Percentiles rank a stretch among this genome's conserved stretches.
These are phyloP conservation scores for Arrhopalites spinosus DNA, from an alignment of 2,888 invertebrate species.

Conservation along the genomic window DNA sequence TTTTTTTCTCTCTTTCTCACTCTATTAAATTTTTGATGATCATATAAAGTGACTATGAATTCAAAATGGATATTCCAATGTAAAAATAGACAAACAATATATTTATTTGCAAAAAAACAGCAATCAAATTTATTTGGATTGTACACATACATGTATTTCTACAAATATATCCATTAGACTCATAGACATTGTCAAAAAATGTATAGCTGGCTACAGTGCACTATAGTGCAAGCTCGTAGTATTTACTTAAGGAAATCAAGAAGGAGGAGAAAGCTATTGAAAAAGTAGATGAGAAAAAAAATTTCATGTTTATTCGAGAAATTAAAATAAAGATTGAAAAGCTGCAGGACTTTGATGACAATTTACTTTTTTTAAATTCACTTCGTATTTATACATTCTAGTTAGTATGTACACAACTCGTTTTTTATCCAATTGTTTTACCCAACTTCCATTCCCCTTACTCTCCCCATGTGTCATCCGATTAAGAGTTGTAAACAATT, in stretches of 20 bases:
- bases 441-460: constrained; percentile 14
- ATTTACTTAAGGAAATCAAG: not conserved
- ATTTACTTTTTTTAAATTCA: constrained; percentile 35
- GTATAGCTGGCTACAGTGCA: too few relatives aligned
- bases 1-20: not conserved
- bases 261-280: not conserved
- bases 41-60: not conserved
- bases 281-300: constrained; percentile 12
- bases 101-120: too few relatives aligned
- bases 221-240: not conserved
- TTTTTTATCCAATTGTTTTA: constrained; percentile 8
- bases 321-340: constrained; percentile 21
- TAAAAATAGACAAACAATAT: not conserved
- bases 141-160: too few relatives aligned
- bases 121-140: too few relatives aligned
- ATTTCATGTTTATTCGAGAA: constrained; percentile 25
- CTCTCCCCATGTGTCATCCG: constrained; percentile 1
- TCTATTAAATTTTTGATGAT: not conserved
- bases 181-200: too few relatives aligned
- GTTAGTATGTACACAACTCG: not conserved
- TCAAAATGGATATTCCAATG: not conserved
- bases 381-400: not conserved
- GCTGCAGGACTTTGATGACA: constrained; percentile 37
- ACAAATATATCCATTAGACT: too few relatives aligned
- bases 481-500: constrained; percentile 6